These are phyloP conservation scores for Odontamblyopus rebecca DNA, from an alignment of 2,797 vertebrate species.

Conservation along the genomic window DNA sequence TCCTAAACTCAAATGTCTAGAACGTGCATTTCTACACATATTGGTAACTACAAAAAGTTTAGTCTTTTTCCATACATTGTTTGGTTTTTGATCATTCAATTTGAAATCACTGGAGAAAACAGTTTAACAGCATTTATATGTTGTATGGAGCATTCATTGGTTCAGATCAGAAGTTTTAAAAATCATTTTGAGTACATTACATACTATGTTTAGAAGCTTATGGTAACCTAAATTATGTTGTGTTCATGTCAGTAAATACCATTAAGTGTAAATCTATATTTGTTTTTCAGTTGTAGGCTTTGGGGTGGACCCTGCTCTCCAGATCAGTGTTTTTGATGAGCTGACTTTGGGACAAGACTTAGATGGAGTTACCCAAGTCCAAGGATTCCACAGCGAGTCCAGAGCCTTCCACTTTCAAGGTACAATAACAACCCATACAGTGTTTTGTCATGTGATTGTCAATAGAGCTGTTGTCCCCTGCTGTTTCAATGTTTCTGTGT, in stretches of 20 bases:
- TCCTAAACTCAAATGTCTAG: too few species aligned
- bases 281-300: constrained; percentile 83
- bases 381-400: constrained; percentile 93
- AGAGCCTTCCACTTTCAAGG: constrained; percentile 97
- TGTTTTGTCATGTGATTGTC: not conserved
- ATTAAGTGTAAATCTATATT: not conserved
- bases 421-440: constrained; percentile 57
- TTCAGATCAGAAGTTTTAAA: too few species aligned
- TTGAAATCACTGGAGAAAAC: not conserved
- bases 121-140: not conserved
- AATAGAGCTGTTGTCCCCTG: not conserved
- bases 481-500: not conserved
- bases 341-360: constrained; percentile 84
- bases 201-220: not conserved
- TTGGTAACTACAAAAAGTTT: not conserved
- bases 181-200: not conserved
- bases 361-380: constrained; percentile 91
- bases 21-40: too few species aligned
- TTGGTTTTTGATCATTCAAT: not conserved
- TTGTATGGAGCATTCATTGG: not conserved
- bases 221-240: not conserved
- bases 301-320: constrained; percentile 92
- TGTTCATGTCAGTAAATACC: not conserved
- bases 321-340: constrained; percentile 90
- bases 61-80: not conserved